These are phyloP conservation scores for Itoplectis maculator DNA, from an alignment of 2,888 invertebrate species.

Conservation along the genomic window DNA sequence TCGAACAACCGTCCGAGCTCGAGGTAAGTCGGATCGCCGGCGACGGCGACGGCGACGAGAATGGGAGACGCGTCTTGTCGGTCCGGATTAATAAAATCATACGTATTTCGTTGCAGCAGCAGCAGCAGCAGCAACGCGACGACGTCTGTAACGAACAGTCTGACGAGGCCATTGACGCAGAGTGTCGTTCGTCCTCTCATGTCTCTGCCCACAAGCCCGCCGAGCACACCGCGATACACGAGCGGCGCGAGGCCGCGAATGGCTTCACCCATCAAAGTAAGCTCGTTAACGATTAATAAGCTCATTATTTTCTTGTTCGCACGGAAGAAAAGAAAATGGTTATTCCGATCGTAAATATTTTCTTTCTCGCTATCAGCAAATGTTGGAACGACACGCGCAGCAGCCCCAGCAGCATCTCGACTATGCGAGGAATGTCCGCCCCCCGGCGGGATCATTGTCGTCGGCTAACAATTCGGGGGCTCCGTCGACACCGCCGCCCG, in stretches of 20 bases:
- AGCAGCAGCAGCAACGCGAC: conserved; percentile 9
- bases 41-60: neutral
- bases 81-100: neutral
- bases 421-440: conserved; percentile 2
- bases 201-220: neutral
- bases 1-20: conserved; percentile 3
- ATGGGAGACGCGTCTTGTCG: neutral
- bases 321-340: neutral
- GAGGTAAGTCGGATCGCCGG: conserved; percentile 16
- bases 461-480: neutral
- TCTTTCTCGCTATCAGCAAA: conserved; percentile 33
- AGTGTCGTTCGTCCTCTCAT: neutral
- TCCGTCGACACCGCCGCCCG: neutral
- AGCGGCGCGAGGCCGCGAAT: neutral
- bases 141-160: neutral
- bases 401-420: conserved; percentile 52
- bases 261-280: conserved; percentile 30
- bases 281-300: conserved; percentile 1
- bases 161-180: conserved; percentile 37
- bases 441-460: neutral
- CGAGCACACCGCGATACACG: conserved; percentile 16
- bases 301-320: neutral
- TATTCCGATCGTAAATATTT: neutral
- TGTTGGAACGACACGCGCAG: conserved; percentile 36
- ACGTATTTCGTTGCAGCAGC: conserved; percentile 10